Evolutionary conservation across 1,140 invertebrate genomes (phyloP).

Genomic region (Panagrolaimus sp.): DNA sequence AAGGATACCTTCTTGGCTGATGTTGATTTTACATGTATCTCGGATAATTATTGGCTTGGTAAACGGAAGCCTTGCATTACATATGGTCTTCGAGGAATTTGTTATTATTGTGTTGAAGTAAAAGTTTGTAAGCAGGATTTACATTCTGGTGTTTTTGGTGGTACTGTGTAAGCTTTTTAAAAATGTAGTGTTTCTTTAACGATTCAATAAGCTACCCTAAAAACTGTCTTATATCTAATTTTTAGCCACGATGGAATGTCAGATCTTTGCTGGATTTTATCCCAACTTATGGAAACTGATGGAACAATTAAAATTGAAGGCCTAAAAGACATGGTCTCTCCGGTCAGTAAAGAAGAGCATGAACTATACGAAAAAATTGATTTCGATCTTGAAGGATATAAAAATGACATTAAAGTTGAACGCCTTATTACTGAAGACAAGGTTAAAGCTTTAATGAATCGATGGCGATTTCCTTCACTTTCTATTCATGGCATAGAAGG

Average conservation of each 20-base stretch:
- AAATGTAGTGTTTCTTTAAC: too few species aligned
- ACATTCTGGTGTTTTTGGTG: constrained; percentile 89
- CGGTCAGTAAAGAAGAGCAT: constrained; percentile 69
- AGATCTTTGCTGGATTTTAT: constrained; percentile 77
- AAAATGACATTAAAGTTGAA: constrained; percentile 68
- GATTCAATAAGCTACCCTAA: too few species aligned
- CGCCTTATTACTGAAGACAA: constrained; percentile 72
- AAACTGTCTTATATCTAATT: too few species aligned
- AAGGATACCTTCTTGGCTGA: constrained; percentile 70
- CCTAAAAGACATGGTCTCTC: constrained; percentile 72
- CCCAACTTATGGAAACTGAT: constrained; percentile 75
- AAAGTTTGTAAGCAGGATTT: constrained; percentile 82
- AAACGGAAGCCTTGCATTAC: constrained; percentile 92
- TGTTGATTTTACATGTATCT: constrained; percentile 92
- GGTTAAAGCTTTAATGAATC: constrained; percentile 59
- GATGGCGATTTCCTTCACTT: constrained; percentile 54
- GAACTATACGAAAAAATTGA: constrained; percentile 78
- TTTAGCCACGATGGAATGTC: constrained; percentile 70
- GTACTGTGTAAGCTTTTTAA: constrained; percentile 65
- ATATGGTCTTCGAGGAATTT: constrained; percentile 86
- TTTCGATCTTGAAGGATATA: constrained; percentile 77
- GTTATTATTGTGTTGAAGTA: constrained; percentile 84
- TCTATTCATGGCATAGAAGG: constrained; percentile 69
- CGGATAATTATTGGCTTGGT: constrained; percentile 97
- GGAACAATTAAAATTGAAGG: constrained; percentile 76